These are phyloP conservation scores for Gobio occitaniae DNA, from an alignment of 2,797 vertebrate species.

Conservation along the genomic window DNA sequence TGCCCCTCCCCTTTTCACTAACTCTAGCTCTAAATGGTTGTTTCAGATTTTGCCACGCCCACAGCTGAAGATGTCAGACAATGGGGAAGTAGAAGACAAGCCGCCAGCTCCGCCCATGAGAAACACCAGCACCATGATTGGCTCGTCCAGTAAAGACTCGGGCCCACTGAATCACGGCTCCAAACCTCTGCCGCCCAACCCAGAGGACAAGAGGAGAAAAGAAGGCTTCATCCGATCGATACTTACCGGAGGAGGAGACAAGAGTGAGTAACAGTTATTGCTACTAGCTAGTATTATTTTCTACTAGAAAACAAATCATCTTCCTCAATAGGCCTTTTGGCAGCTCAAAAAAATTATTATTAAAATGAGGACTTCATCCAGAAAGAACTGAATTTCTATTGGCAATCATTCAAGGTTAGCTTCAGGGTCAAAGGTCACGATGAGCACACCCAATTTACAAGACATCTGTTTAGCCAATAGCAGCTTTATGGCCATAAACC, in stretches of 20 bases:
- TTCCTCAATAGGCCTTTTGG: neutral
- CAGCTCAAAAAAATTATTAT: neutral
- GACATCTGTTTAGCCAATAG: neutral
- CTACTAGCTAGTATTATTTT: neutral
- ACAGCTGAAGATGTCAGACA: conserved; percentile 90
- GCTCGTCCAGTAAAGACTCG: conserved; percentile 87
- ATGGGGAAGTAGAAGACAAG: conserved; percentile 94
- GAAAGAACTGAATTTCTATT: neutral
- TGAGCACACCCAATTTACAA: neutral
- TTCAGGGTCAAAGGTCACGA: neutral
- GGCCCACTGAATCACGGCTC: conserved; percentile 89
- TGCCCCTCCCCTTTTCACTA: neutral
- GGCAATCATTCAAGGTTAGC: neutral
- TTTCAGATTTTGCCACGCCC: conserved; percentile 51
- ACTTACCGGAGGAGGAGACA: conserved; percentile 89
- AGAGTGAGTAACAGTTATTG: conserved; percentile 79
- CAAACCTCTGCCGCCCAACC: conserved; percentile 94
- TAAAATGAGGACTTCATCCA: neutral
- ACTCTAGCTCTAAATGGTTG: conserved; percentile 5
- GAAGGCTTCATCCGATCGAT: conserved; percentile 92
- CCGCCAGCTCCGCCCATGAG: conserved; percentile 96
- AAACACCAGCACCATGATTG: conserved; percentile 96
- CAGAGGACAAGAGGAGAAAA: conserved; percentile 95
- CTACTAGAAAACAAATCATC: neutral
- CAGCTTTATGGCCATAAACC: conserved; percentile 3